These are phyloP conservation scores for Megaptera novaeangliae DNA, from an alignment of 2,113 vertebrate species.

Conservation along the genomic window DNA sequence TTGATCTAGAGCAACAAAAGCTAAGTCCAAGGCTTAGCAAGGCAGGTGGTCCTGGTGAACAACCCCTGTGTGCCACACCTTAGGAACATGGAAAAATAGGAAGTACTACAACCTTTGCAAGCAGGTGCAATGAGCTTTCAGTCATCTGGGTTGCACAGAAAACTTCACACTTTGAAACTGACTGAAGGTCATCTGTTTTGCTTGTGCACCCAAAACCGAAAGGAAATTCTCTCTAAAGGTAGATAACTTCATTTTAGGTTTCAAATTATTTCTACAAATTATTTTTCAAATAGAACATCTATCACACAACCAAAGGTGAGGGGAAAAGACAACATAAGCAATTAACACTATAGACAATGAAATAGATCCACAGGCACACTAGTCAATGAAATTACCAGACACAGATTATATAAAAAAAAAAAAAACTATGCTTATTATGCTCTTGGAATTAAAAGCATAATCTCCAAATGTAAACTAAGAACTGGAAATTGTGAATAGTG, in stretches of 20 bases:
- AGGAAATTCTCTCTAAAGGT: background rate
- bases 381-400: background rate
- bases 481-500: background rate
- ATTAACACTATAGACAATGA: background rate
- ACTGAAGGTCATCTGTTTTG: background rate
- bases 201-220: background rate
- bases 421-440: background rate
- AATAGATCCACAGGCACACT: background rate
- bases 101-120: background rate
- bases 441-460: background rate
- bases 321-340: background rate
- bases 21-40: background rate
- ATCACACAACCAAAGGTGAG: background rate
- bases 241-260: background rate
- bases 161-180: background rate
- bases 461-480: background rate
- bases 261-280: constrained; percentile 20
- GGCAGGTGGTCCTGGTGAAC: background rate
- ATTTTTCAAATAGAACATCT: background rate
- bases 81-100: background rate
- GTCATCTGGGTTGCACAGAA: background rate
- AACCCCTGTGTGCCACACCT: background rate
- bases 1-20: background rate
- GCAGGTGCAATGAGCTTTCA: background rate
- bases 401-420: background rate